Evolutionary conservation across 2,797 vertebrate genomes (phyloP), one percentile per base, ranked within the genome.

Genomic region (Jordanella pulchra): DNA sequence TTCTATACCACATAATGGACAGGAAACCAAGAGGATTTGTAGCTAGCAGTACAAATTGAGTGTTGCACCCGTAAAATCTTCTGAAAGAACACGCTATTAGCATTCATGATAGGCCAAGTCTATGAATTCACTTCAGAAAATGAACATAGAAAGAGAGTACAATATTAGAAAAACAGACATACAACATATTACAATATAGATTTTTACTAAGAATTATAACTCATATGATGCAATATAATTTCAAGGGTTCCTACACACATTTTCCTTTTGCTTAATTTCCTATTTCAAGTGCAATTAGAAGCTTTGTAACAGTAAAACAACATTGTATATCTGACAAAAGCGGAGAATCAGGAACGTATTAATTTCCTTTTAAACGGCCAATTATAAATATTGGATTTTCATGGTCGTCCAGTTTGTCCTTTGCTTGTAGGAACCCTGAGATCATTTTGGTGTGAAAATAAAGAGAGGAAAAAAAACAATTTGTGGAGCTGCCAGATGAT

Each of bases 161-260:
- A 77, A 47, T 60, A 73, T 82, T 82, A 92, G 76, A 89, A 90
- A 88, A 84, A 84, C 75, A 71, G 44, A 83, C 83, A 73, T 42
- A 86, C 51, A 70, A 32, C 42, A 65, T 70, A 56, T 76, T 71
- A 70, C 86, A 87, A 90, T 84, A 93, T 83, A 90, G 73, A 90
- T 85, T 88, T 90, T 71, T 84, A 93, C 88, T 78, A 84, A 80
- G 48, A 81, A 70, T 83, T 83, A 74, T 81, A 85, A 91, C 77
- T 89, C 87, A 67, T 88, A 83, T 81, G 83, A 75, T 91, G 88
- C 68, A 90, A 81, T 78, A 80, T 82, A 80, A 69, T 87, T 72
- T 87, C 80, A 63, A 76, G 86, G 90, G 89, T 89, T 91, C 89
- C 92, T 90, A 90, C 86, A 73, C 66, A 72, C 51, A 45, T 74